These are phyloP conservation scores for Zoanthus sociatus DNA, from an alignment of 92 coral and sea anemone species.

Conservation along the genomic window DNA sequence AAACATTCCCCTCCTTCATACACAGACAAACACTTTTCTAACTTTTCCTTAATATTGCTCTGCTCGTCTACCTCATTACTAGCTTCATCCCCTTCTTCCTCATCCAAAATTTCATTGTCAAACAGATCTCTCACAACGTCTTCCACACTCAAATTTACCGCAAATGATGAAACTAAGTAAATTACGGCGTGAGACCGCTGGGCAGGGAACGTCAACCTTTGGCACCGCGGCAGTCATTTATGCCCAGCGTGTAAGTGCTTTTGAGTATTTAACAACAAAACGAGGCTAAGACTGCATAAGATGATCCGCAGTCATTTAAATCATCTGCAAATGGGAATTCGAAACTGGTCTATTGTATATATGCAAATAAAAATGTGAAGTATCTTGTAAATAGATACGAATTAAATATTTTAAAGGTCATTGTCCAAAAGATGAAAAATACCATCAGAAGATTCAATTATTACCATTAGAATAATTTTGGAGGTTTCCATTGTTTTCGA, in stretches of 20 bases:
- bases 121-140: neutral
- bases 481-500: too few relatives aligned
- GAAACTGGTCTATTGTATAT: too few relatives aligned
- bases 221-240: neutral
- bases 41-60: neutral
- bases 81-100: neutral
- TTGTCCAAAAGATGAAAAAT: too few relatives aligned
- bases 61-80: neutral
- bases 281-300: too few relatives aligned
- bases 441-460: too few relatives aligned
- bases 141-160: neutral
- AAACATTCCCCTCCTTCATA: neutral
- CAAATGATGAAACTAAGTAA: neutral
- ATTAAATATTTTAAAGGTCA: too few relatives aligned
- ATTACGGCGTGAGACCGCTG: constrained; percentile 9
- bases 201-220: neutral
- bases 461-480: too few relatives aligned
- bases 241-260: neutral
- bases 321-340: too few relatives aligned
- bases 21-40: neutral
- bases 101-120: neutral
- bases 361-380: too few relatives aligned
- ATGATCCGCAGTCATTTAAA: too few relatives aligned
- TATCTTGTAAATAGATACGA: too few relatives aligned
- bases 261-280: too few relatives aligned